Evolutionary conservation across 1,140 invertebrate genomes (phyloP).

Genomic region (Ostrea edulis): DNA sequence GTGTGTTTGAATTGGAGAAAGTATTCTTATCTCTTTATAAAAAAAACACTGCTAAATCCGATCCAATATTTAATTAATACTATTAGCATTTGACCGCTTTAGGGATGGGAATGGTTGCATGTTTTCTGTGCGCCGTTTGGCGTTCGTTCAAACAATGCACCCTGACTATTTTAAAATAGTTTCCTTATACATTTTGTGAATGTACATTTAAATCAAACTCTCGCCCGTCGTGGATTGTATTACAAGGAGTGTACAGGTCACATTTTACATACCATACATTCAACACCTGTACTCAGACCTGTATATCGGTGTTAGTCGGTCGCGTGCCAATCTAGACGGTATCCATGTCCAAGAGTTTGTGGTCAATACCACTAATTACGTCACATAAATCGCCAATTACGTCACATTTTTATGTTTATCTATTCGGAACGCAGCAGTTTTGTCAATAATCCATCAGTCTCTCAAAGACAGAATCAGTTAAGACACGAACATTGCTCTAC

Average conservation of each 20-base stretch:
- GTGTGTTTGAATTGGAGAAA: background rate
- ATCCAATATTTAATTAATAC: background rate
- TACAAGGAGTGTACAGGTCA: background rate
- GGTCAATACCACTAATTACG: background rate
- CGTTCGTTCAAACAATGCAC: conserved; percentile 7
- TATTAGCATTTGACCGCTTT: background rate
- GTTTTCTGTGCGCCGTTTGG: background rate
- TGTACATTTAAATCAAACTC: background rate
- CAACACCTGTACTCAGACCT: background rate
- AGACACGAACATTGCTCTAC: background rate
- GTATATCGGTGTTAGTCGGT: background rate
- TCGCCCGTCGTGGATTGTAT: background rate
- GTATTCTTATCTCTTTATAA: background rate
- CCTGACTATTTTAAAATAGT: background rate
- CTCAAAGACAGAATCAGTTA: background rate
- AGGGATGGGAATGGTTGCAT: background rate
- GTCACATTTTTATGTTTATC: background rate
- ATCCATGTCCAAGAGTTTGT: background rate
- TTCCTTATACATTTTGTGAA: too few species aligned
- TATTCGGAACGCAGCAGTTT: background rate
- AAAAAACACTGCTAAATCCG: background rate
- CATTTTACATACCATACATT: conserved; percentile 3
- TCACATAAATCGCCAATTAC: background rate
- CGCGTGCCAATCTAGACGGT: background rate
- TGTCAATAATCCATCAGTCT: background rate